Evolutionary conservation across 37 sponge, comb jelly and placozoan species (phyloP).

Genomic region (Haliclona indistincta): DNA sequence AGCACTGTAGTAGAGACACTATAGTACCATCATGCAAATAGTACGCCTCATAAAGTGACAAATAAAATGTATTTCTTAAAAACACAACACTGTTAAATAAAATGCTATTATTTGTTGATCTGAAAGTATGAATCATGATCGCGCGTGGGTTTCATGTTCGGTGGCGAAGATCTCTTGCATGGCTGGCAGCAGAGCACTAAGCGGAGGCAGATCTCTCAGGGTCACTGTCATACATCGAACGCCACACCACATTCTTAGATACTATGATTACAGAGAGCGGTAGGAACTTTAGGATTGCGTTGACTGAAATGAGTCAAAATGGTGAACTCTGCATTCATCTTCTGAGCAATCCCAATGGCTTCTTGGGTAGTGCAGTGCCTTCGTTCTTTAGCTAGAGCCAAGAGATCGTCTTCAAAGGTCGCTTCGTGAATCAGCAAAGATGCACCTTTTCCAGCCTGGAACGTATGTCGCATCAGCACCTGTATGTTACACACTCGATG

Average conservation of each 20-base stretch:
- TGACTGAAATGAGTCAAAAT: conserved; percentile 93
- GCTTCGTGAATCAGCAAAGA: conserved; percentile 93
- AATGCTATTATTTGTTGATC: too few relatives aligned
- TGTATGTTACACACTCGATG: conserved; percentile 35
- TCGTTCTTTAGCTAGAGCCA: conserved; percentile 50
- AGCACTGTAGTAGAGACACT: too few relatives aligned
- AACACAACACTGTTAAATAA: too few relatives aligned
- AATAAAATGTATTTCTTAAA: too few relatives aligned
- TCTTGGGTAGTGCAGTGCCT: conserved; percentile 82
- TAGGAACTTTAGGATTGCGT: conserved; percentile 68
- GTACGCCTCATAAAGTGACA: too few relatives aligned
- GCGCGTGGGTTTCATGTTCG: not conserved
- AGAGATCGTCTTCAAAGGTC: conserved; percentile 70
- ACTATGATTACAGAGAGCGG: not conserved
- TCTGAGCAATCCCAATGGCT: conserved; percentile 62
- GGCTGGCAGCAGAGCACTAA: not conserved
- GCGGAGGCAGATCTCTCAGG: conserved; percentile 30
- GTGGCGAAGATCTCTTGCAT: conserved; percentile 26
- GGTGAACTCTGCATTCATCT: conserved; percentile 81
- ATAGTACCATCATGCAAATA: too few relatives aligned
- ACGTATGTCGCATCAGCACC: conserved; percentile 55
- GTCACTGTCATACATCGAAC: conserved; percentile 65
- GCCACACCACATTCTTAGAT: conserved; percentile 31
- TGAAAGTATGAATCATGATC: too few relatives aligned
- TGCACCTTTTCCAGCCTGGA: conserved; percentile 64